Evolutionary conservation across 2,888 invertebrate genomes (phyloP).

Genomic region (Monoplex corrugatus): DNA sequence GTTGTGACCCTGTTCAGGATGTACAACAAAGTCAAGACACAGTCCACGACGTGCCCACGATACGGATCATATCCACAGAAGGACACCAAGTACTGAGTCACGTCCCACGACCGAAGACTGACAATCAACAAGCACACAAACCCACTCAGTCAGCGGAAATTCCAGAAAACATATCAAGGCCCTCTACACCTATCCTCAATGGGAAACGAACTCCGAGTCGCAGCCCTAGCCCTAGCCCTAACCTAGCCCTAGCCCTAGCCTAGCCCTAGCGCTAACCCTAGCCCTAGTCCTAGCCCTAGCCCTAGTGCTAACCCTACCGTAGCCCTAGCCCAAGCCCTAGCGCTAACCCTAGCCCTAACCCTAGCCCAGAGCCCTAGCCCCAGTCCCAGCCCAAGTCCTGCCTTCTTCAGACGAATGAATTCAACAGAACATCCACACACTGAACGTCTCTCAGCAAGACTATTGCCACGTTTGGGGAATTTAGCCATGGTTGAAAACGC

Average conservation of each 20-base stretch:
- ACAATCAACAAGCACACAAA: background rate
- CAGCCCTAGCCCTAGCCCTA: background rate
- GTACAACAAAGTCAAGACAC: background rate
- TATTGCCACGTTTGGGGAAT: background rate
- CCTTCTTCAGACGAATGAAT: too few species aligned
- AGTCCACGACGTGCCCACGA: background rate
- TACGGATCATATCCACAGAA: background rate
- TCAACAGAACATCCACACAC: too few species aligned
- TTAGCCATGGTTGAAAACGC: background rate
- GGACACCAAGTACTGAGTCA: slow-evolving; percentile 4
- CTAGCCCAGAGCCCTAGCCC: too few species aligned
- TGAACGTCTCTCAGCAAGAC: too few species aligned
- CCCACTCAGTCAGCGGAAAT: background rate
- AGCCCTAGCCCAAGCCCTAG: too few species aligned
- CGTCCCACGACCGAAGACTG: too few species aligned
- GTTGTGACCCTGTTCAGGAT: background rate
- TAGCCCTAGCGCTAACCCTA: too few species aligned
- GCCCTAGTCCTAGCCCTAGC: too few species aligned
- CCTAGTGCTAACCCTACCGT: too few species aligned
- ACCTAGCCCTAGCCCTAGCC: too few species aligned
- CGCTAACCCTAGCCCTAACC: too few species aligned
- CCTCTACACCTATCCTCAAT: background rate
- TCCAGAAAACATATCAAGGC: background rate
- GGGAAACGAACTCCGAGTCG: background rate
- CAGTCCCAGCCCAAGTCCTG: too few species aligned